Conservation (phyloP, 2,888 invertebrate genomes). For the Chelonus formosanus region DNA sequence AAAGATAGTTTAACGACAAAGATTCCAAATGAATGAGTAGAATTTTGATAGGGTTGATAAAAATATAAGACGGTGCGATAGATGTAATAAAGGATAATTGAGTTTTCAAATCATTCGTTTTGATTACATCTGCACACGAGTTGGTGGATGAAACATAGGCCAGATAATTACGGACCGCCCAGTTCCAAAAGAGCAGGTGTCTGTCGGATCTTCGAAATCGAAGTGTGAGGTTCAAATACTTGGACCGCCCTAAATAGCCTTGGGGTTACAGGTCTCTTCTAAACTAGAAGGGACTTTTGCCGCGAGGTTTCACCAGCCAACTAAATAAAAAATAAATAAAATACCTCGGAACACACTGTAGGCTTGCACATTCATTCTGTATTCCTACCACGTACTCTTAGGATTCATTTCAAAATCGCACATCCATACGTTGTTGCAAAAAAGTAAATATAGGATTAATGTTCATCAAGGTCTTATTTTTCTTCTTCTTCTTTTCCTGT, state of each 20-base stretch:
- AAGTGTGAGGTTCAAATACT: conserved; percentile 63
- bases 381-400: no score
- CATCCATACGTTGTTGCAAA: no score
- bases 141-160: conserved; percentile 60
- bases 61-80: conserved; percentile 41
- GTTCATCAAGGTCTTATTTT: no score
- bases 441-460: no score
- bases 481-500: no score
- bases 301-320: conserved; percentile 7
- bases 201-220: conserved; percentile 57
- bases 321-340: not conserved
- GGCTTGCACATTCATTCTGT: no score
- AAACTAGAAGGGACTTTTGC: conserved; percentile 46
- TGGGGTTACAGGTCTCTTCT: conserved; percentile 58
- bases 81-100: conserved; percentile 62
- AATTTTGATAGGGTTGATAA: not conserved
- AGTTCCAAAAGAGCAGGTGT: conserved; percentile 62
- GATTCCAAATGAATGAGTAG: not conserved
- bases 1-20: not conserved
- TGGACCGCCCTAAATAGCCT: conserved; percentile 61
- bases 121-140: conserved; percentile 60
- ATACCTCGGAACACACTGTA: no score
- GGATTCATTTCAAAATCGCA: no score
- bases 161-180: conserved; percentile 62
- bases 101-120: conserved; percentile 64